Base-by-base conservation (phyloP, 2,888 invertebrate genomes). In the Sceliomorpha sp. region DNA sequence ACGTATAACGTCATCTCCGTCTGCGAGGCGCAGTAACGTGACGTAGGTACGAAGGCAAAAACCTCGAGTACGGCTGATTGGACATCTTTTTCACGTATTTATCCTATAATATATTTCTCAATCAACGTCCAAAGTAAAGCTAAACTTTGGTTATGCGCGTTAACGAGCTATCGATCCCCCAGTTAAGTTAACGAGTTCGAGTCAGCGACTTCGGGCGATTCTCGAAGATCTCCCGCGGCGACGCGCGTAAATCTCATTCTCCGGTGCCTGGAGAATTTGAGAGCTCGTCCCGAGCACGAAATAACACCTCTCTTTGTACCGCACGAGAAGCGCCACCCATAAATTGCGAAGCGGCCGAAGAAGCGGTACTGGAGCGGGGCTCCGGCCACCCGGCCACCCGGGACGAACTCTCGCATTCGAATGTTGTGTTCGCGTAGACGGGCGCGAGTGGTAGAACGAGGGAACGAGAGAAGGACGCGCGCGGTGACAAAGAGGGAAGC, bases 321-420 rank as follows among this genome's bases (percentile, higher is more conserved):
- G 70, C 55, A 58, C 56, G 72, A 70, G 82, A 83, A 83, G 84
- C 84, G 84, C 84, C 84, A 83, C 79, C 81, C 82, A 84, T 84
- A 84, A 84, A 84, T 84, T 80, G 81, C 76, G 77, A 74, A 75
- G 76, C 76, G 74, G 72, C 77, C 76, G 77, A 78, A 76, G 74
- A 72, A 70, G 69, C 68, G 72, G 74, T 69, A 59, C 60, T 55
- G 47, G 59, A 70, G 59, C 59, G 62, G 55, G 60, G 78, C 75
- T 72, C 75, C 42, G 8, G 27, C 29, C 14, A 8, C 12, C 29
- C 74, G 82, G 82, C 82, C 82, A 81, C 82, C 81, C 80, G 80
- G 82, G 74, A 75, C 72, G 79, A 68, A 50, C 47, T 42, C 48
- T 53, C 42, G 27, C 24, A 53, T 59, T 42, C 58, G 24, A 50